phyloP scores from a whole-genome alignment of 2,797 vertebrate species.

The Kryptopterus vitreolus region DNA sequence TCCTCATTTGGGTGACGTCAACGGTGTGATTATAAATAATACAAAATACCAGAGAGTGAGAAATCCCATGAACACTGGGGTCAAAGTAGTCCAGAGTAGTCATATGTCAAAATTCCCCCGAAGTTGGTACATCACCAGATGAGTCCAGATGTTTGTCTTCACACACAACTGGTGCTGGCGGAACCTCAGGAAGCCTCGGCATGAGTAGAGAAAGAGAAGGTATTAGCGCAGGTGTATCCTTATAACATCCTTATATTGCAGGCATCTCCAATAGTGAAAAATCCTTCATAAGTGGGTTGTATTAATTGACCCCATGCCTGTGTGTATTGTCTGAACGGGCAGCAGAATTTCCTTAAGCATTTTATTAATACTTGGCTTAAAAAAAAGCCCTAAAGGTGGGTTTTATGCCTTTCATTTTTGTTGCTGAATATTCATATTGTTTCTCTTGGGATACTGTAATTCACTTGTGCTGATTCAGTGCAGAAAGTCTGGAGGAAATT shows the following conservation, averaged over 20 bases:
- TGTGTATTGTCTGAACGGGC: neutral
- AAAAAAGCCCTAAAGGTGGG: constrained; percentile 4
- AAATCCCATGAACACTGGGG: too few species aligned
- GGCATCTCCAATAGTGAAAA: neutral
- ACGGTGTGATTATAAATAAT: too few species aligned
- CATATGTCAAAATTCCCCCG: too few species aligned
- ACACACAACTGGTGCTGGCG: too few species aligned
- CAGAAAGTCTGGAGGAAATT: constrained; percentile 28
- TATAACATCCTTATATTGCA: neutral
- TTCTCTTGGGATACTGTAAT: constrained; percentile 12
- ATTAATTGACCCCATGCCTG: neutral
- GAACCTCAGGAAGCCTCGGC: too few species aligned
- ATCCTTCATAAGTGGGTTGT: neutral
- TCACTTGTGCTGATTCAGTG: constrained; percentile 30
- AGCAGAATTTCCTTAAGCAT: neutral
- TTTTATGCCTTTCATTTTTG: constrained; percentile 12
- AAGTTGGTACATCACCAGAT: too few species aligned
- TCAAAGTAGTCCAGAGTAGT: too few species aligned
- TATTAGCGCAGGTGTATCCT: too few species aligned
- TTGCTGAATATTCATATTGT: constrained; percentile 29
- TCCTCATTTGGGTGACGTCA: too few species aligned
- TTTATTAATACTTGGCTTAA: constrained; percentile 9
- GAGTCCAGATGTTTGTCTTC: too few species aligned
- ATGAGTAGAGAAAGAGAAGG: too few species aligned
- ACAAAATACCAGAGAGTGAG: too few species aligned